A percentile compares a stretch with the other conserved stretches of the same genome.
Conservation (phyloP, 2,797 vertebrate species). For the Schizopygopsis malacanthus region DNA sequence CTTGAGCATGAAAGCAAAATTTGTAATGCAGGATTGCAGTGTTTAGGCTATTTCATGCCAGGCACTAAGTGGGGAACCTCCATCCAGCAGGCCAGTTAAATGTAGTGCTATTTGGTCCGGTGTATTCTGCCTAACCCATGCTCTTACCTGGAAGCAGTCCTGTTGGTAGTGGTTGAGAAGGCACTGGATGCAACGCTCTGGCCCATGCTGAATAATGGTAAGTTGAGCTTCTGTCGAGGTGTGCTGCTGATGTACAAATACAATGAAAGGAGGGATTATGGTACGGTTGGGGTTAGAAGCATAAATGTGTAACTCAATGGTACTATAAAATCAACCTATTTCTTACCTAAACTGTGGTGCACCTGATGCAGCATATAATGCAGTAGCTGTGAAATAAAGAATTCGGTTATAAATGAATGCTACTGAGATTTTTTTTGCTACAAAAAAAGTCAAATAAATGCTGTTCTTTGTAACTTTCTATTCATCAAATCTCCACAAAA, state of each 20-base stretch:
- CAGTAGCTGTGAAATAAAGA: slow-evolving; percentile 68
- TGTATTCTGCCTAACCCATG: background rate
- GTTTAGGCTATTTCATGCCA: background rate
- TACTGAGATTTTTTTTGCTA: background rate
- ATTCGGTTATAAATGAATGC: background rate
- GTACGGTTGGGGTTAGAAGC: background rate
- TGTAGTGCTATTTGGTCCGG: background rate
- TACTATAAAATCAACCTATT: slow-evolving; percentile 28
- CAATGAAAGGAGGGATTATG: background rate
- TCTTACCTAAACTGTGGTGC: slow-evolving; percentile 68
- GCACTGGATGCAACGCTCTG: slow-evolving; percentile 84
- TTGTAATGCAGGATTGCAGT: background rate
- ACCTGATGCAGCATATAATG: slow-evolving; percentile 57
- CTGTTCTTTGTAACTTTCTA: background rate
- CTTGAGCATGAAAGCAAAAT: slow-evolving; percentile 7
- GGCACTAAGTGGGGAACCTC: background rate
- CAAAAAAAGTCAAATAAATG: background rate
- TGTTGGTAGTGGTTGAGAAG: slow-evolving; percentile 79
- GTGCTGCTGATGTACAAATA: slow-evolving; percentile 61
- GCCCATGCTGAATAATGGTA: slow-evolving; percentile 75
- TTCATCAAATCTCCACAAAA: background rate
- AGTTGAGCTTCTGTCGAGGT: slow-evolving; percentile 62
- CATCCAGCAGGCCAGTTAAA: background rate
- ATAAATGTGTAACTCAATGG: background rate
- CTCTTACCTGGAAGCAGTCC: slow-evolving; percentile 84